phyloP scores from a whole-genome alignment of 2,113 vertebrate species.

The Gallinago paraguaiae region DNA sequence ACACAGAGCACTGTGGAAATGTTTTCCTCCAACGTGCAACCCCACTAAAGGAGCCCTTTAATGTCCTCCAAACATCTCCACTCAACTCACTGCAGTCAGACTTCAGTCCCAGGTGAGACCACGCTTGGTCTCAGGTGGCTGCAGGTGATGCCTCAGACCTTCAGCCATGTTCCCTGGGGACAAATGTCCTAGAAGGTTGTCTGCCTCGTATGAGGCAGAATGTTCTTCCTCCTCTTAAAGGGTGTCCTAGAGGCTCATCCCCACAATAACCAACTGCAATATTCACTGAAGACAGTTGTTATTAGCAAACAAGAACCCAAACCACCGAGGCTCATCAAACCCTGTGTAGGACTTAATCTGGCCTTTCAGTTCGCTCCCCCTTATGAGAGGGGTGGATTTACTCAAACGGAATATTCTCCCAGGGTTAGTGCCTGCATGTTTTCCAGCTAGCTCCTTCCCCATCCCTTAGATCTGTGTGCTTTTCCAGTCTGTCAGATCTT shows the following conservation, averaged over 20 bases:
- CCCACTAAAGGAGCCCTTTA: neutral
- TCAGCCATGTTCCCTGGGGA: neutral
- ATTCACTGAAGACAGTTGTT: neutral
- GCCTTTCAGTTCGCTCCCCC: neutral
- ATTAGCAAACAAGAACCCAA: neutral
- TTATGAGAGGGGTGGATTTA: neutral
- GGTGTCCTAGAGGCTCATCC: neutral
- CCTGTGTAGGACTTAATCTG: neutral
- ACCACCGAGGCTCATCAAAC: neutral
- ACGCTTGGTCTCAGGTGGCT: neutral
- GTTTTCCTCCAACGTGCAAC: rapidly evolving
- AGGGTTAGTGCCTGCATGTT: neutral
- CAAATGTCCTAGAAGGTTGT: neutral
- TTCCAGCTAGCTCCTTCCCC: neutral
- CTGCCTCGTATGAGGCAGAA: neutral
- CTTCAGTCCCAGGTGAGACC: neutral
- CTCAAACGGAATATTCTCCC: neutral
- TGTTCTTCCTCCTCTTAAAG: neutral
- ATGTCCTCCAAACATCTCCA: neutral
- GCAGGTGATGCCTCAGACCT: neutral
- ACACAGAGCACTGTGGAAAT: neutral
- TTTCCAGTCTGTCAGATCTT: conserved; percentile 6
- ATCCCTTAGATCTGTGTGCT: neutral
- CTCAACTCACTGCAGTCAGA: neutral
- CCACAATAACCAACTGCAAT: neutral